Evolutionary conservation across 2,888 invertebrate genomes (phyloP), one percentile per base, ranked within the genome.

Genomic region (Herminia tarsipennalis): DNA sequence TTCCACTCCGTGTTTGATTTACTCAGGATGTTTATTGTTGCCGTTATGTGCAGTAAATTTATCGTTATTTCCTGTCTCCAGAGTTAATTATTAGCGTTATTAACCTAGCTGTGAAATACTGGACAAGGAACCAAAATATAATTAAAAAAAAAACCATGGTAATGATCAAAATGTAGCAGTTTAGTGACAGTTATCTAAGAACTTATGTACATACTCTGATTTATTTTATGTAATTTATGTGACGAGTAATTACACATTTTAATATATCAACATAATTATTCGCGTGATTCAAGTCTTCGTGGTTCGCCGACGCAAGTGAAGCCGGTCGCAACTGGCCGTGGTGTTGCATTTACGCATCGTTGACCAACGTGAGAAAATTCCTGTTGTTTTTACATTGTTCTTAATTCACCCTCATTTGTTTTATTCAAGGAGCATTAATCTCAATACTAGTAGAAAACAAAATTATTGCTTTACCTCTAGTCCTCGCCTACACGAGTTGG

Each of bases 351-450:
- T 70, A 85, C 83, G 90, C 88, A 80, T 80, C 84, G 88, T 57
- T 78, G 83, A 77, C 61, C 73, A 55, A 66, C 88, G 90, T 91
- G 90, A 80, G 90, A 90, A 87, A 71, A 83, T 78, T 80, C 77
- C 76, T 72, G 73, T 73, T 73, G 63, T 70, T 66, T 75, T 66
- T 63, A 75, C 80, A 84, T 87, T 88, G 86, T 86, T 84, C 74
- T 78, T 70, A 70, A 73, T 76, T 76, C 75, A 74, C 79, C 78
- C 82, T 78, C 76, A 70, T 82, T 76, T 77, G 66, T 75, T 71
- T 63, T 48, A 69, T 71, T 71, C 69, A 58, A 69, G 71, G 66
- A 56, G 58, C 67, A 62, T 66, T 58, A 48, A 56, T 65, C 44
- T 52, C 27, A 25, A 38, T 34, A 38, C 45, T 27, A 42, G 39